Conservation (phyloP, 2,113 vertebrate species). For the Xiphias gladius region DNA sequence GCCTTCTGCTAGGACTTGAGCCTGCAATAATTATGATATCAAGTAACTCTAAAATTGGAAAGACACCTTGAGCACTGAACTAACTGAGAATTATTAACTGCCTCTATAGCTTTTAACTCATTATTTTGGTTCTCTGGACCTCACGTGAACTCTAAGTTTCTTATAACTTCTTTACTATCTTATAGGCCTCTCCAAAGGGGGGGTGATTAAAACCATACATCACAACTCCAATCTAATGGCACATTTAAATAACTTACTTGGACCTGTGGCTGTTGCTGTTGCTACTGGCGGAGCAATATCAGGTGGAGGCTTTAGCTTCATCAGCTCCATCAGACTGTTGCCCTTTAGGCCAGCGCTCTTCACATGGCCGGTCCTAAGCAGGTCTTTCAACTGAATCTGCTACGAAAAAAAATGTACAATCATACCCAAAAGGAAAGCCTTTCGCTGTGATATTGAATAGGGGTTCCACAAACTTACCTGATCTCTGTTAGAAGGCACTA, state of each 20-base stretch:
- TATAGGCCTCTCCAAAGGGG: not conserved
- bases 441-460: not conserved
- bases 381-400: conserved; percentile 91
- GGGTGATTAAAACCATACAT: not conserved
- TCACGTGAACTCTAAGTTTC: not conserved
- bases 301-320: conserved; percentile 97
- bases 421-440: not conserved
- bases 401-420: not conserved
- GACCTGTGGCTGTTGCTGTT: conserved; percentile 92
- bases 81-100: not conserved
- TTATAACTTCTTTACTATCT: not conserved
- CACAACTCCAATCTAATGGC: not conserved
- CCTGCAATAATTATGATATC: not conserved
- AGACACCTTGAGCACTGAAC: not conserved
- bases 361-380: conserved; percentile 90
- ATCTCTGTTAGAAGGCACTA: conserved; percentile 89
- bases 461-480: conserved; percentile 83
- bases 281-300: conserved; percentile 96
- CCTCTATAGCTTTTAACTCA: not conserved
- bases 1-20: too few species aligned
- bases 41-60: not conserved
- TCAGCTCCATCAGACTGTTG: conserved; percentile 97
- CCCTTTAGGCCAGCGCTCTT: conserved; percentile 84
- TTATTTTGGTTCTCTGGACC: not conserved
- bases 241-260: conserved; percentile 82